Evolutionary conservation across 2,113 vertebrate species (phyloP), one percentile per base, ranked within the genome.

Genomic region (Pseudorasbora parva): DNA sequence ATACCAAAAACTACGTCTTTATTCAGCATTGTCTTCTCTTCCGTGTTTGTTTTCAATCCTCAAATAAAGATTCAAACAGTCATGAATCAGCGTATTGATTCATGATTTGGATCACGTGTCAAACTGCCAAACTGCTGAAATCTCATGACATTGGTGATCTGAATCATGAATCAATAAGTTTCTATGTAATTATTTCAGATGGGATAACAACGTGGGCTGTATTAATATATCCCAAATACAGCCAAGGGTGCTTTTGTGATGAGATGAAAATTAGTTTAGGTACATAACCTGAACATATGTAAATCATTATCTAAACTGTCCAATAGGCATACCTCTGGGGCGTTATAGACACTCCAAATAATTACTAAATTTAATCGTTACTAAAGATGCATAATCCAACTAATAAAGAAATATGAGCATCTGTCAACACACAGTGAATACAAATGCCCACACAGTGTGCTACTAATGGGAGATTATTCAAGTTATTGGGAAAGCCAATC

Each of bases 181-280:
- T n/a, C n/a, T n/a, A n/a, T n/a, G n/a, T n/a, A n/a, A 47, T 72
- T 47, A 72, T 72, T 72, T 47, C n/a, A 25, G 69, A 76, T 56
- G 19, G 27, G 54, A 78, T 78, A 78, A 57, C n/a, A 41, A 41
- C 21, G 12, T 17, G 23, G 43, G 45, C 5, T 47, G 15, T 54
- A 75, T 75, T 75, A 75, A 75, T 25, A 74, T 12, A 69, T 71
- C 4, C 68, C 43, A 43, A 19, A 12, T 51, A 19, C 1, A 51
- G 47, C 25, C 45, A 49, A 27, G 47, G 72, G 25, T 2, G 5
- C 14, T 19, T 74, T 74, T 51, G 25, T 30, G 25, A 74, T 74
- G 12, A 11, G 45, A 74, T 74, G 7, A 51, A 74, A 74, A 74
- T 27, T 27, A 10, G n/a, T 27, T 74, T 27, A 45, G 68, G 68